Conservation (phyloP, 1,140 invertebrate genomes). For the Scylla paramamosain region DNA sequence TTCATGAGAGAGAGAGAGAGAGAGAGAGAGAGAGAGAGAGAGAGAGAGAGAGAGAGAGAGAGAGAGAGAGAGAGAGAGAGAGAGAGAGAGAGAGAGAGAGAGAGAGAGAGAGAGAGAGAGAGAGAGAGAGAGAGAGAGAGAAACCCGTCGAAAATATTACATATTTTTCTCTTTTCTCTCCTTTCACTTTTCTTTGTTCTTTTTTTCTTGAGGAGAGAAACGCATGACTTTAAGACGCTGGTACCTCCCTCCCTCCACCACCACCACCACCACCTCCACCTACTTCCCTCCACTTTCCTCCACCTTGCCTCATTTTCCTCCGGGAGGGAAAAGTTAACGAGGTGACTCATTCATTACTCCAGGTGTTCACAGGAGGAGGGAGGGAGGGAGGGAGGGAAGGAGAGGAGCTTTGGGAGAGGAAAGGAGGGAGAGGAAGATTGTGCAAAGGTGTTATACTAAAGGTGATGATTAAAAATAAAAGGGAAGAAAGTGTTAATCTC, state of each 20-base stretch:
- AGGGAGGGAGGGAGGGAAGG: constrained; percentile 17
- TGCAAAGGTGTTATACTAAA: background rate
- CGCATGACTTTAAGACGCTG: background rate
- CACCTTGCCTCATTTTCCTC: constrained; percentile 20
- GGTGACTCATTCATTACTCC: constrained; percentile 21
- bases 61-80: too few species aligned
- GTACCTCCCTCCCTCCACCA: background rate
- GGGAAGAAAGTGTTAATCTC: background rate
- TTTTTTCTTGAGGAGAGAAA: background rate
- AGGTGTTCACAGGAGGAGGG: background rate
- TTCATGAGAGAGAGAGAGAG: background rate
- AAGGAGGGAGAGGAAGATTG: background rate
- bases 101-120: constrained; percentile 9
- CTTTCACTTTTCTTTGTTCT: background rate
- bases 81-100: too few species aligned
- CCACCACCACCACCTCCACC: background rate
- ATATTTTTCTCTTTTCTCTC: background rate
- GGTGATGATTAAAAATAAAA: background rate
- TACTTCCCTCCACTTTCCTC: background rate
- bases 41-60: too few species aligned
- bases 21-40: constrained; percentile 18
- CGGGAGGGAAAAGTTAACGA: constrained; percentile 12
- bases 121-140: constrained; percentile 21
- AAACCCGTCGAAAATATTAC: background rate
- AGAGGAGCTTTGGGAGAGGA: background rate